These are phyloP conservation scores for Chaetodon trifasciatus DNA, from an alignment of 2,797 vertebrate genomes.

Conservation along the genomic window DNA sequence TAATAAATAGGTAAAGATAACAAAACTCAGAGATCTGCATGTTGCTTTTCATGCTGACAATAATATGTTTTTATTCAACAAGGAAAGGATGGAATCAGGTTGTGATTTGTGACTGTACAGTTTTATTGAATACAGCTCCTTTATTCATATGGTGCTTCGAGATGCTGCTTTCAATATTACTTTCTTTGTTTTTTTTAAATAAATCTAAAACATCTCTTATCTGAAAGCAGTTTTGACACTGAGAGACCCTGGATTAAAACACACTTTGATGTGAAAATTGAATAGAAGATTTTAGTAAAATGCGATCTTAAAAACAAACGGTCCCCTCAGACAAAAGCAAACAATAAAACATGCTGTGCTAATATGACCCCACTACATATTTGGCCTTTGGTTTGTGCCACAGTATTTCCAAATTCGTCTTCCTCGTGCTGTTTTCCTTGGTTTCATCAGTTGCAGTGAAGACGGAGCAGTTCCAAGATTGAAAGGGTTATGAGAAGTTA, in stretches of 20 bases:
- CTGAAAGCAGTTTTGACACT: conserved; percentile 69
- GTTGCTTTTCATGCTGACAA: conserved; percentile 37
- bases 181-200: conserved; percentile 15
- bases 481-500: conserved; percentile 79
- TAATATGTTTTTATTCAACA: conserved; percentile 62
- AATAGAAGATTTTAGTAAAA: conserved; percentile 39
- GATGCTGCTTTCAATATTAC: conserved; percentile 42
- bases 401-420: conserved; percentile 42
- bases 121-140: conserved; percentile 49
- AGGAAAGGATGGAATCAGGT: conserved; percentile 42
- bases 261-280: conserved; percentile 62
- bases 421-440: conserved; percentile 44
- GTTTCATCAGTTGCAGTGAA: conserved; percentile 61
- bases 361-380: conserved; percentile 38
- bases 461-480: conserved; percentile 52
- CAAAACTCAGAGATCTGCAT: neutral
- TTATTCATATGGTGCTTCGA: conserved; percentile 40
- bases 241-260: conserved; percentile 59
- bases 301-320: conserved; percentile 50
- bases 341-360: conserved; percentile 46
- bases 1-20: too few species aligned
- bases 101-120: conserved; percentile 56
- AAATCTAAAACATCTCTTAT: conserved; percentile 64
- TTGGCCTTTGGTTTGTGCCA: conserved; percentile 38
- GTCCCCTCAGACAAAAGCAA: conserved; percentile 48